Percentiles rank a stretch among this genome's conserved stretches.
Evolutionary conservation across 2,113 vertebrate species (phyloP).

Genomic region (Probosciger aterrimus): DNA sequence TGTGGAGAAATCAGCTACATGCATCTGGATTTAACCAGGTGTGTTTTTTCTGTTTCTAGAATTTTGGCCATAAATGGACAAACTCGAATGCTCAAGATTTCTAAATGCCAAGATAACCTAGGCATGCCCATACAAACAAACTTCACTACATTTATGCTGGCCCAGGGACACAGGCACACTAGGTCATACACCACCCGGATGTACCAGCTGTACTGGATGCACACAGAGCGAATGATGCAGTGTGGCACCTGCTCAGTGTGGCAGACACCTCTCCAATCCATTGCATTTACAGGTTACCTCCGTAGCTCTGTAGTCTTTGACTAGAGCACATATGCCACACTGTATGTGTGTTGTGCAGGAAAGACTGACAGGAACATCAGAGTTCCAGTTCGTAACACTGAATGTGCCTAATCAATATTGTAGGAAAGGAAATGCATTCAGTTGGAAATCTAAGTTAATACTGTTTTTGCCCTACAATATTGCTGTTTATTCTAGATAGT

Average conservation of each 20-base stretch:
- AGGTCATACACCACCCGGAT: fast-evolving
- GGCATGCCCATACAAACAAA: neutral
- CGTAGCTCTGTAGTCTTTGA: neutral
- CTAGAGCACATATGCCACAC: neutral
- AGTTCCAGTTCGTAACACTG: neutral
- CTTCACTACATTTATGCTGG: no score
- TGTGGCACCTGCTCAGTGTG: neutral
- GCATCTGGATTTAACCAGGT: neutral
- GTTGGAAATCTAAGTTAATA: neutral
- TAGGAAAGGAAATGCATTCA: neutral
- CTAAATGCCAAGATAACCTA: neutral
- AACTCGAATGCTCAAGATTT: neutral
- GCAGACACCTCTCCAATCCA: neutral
- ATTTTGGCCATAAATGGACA: neutral
- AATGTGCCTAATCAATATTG: constrained; percentile 9
- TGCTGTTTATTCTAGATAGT: neutral
- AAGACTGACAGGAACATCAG: neutral
- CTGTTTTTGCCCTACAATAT: neutral
- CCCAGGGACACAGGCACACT: neutral
- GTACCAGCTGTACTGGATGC: fast-evolving
- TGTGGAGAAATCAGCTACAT: neutral
- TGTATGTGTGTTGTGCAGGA: neutral
- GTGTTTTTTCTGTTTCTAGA: neutral
- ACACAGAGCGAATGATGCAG: fast-evolving
- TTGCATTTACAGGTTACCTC: neutral